Evolutionary conservation across 2,888 invertebrate genomes (phyloP), one percentile per base, ranked within the genome.

Genomic region (Drosophila suboccidentalis): DNA sequence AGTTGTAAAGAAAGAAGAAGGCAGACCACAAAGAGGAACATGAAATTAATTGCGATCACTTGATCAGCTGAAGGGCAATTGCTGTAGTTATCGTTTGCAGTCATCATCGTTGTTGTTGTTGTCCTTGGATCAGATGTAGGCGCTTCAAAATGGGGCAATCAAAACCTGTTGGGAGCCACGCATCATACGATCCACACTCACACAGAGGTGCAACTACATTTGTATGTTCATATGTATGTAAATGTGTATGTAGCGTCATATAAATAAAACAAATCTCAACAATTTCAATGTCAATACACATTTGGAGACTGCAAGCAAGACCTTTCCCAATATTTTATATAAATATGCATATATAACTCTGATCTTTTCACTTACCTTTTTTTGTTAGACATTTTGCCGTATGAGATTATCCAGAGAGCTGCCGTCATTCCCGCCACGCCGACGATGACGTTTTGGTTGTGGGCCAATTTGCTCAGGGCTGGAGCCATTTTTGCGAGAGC

Each of bases 381-480:
- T 93, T 94, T 94, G 92, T 93, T 92, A 70, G 94, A 91, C 81
- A 92, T 91, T 93, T 92, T 91, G 90, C 94, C 93, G 92, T 94
- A 93, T 79, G 94, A 91, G 92, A 94, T 92, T 90, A 94, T 94
- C 94, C 95, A 93, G 87, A 95, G 90, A 46, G 95, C 92, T 34
- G 95, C 94, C 38, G 95, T 94, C 41, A 95, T 93, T 65, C 96
- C 95, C 80, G 95, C 95, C 66, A 95, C 93, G 71, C 95, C 95
- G 74, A 95, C 94, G 94, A 91, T 94, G 74, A 91, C 90, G 83
- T 88, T 91, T 75, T 86, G 95, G 92, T 94, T 94, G 82, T 95
- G 95, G 76, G 95, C 94, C 89, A 96, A 93, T 94, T 96, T 97
- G 93, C 97, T 97, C 77, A 96, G 94, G 91, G 94, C 94, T 82